These are phyloP conservation scores for Podilymbus podiceps DNA, from an alignment of 2,113 vertebrate genomes.

Conservation along the genomic window DNA sequence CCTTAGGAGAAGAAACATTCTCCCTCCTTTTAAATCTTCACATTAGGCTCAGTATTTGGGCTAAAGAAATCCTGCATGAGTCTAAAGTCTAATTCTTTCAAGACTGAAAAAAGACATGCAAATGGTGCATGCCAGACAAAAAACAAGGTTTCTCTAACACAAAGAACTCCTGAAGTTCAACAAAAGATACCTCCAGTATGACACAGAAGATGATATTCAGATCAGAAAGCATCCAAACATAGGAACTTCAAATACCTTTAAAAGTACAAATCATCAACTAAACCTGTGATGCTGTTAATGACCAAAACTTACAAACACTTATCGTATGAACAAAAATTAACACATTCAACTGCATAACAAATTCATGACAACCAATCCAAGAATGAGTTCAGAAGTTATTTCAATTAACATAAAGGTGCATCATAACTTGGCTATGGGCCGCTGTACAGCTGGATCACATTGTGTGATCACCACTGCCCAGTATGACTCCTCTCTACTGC, in stretches of 20 bases:
- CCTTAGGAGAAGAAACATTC: not conserved
- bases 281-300: not conserved
- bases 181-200: not conserved
- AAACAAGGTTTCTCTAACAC: not conserved
- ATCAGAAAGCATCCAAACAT: not conserved
- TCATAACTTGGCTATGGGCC: not conserved
- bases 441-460: not conserved
- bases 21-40: not conserved
- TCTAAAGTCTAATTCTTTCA: not conserved
- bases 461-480: not conserved
- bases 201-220: not conserved
- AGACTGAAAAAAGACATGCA: not conserved
- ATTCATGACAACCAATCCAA: fast-evolving
- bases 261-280: not conserved
- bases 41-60: not conserved
- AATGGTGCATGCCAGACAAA: not conserved
- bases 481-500: not conserved
- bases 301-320: not conserved
- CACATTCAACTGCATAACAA: not conserved
- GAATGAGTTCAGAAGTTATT: not conserved
- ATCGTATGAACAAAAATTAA: not conserved
- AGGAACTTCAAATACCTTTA: not conserved
- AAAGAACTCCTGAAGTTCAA: not conserved
- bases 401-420: not conserved
- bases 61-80: not conserved